Conservation (phyloP, 2,888 invertebrate species). For the Cephalotes varians region DNA sequence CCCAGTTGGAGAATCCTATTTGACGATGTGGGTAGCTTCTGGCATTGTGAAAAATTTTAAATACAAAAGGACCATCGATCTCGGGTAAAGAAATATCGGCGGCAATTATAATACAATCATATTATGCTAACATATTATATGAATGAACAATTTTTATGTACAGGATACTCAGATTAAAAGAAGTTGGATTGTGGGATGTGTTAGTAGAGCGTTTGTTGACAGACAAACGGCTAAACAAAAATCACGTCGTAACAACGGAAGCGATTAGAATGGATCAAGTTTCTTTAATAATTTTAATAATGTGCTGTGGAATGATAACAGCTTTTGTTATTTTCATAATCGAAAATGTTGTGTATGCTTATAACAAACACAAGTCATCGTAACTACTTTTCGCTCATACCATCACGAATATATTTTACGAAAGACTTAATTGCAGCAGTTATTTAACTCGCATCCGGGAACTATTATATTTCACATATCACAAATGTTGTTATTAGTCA, state of each 20-base stretch:
- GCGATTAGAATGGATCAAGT: conserved; percentile 64
- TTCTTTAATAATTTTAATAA: conserved; percentile 56
- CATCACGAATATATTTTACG: background rate
- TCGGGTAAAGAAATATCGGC: conserved; percentile 64
- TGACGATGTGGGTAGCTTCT: conserved; percentile 54
- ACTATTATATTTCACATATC: background rate
- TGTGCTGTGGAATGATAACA: conserved; percentile 56
- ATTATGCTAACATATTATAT: background rate
- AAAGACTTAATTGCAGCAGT: background rate
- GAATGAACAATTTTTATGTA: background rate
- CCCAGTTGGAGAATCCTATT: conserved; percentile 43
- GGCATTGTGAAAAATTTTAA: conserved; percentile 69
- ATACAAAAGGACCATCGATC: conserved; percentile 70
- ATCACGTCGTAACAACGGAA: background rate
- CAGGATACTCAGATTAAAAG: conserved; percentile 43
- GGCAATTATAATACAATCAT: background rate
- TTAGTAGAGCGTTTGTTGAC: conserved; percentile 62
- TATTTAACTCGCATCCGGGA: background rate
- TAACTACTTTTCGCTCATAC: background rate
- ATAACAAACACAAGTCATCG: background rate
- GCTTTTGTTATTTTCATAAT: conserved; percentile 50
- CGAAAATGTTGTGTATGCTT: conserved; percentile 45
- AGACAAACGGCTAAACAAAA: background rate
- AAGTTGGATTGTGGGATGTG: conserved; percentile 61
- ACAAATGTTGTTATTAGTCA: background rate